phyloP scores from a whole-genome alignment of 2,797 vertebrate species.

The Nyctalus aviator region DNA sequence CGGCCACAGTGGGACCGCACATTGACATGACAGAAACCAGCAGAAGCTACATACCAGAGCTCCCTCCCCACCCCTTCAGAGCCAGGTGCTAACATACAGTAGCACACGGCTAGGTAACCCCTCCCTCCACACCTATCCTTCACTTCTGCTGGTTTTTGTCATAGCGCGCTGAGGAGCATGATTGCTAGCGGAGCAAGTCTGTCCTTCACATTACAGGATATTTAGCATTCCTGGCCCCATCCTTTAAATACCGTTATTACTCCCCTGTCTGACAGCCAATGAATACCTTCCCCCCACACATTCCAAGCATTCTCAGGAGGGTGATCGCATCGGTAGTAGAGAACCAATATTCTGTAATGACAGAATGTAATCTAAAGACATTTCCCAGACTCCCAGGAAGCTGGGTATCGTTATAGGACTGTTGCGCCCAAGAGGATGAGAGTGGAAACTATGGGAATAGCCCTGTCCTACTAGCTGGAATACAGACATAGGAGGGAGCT shows the following conservation, averaged over 20 bases:
- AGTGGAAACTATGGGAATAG: neutral
- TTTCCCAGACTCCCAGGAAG: neutral
- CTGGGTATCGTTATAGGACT: neutral
- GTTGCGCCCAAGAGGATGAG: neutral
- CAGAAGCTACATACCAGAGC: neutral
- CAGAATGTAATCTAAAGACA: neutral
- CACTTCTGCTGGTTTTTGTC: neutral
- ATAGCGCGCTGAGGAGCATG: neutral
- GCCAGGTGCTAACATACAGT: neutral
- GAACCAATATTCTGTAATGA: neutral
- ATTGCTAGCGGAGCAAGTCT: neutral
- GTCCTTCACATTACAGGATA: neutral
- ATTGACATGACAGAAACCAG: slow-evolving; percentile 11
- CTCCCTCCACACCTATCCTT: neutral
- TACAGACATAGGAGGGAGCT: neutral
- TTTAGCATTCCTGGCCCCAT: neutral
- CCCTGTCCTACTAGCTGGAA: neutral
- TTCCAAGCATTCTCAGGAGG: slow-evolving; percentile 4
- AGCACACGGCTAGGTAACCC: neutral
- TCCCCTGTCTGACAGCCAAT: neutral
- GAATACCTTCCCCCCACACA: neutral
- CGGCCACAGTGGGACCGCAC: neutral
- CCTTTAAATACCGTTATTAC: neutral
- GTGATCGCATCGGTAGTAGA: neutral
- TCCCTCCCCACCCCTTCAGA: neutral